Evolutionary conservation across 2,797 vertebrate species (phyloP), one percentile per base, ranked within the genome.

Genomic region (Hydrophis major): DNA sequence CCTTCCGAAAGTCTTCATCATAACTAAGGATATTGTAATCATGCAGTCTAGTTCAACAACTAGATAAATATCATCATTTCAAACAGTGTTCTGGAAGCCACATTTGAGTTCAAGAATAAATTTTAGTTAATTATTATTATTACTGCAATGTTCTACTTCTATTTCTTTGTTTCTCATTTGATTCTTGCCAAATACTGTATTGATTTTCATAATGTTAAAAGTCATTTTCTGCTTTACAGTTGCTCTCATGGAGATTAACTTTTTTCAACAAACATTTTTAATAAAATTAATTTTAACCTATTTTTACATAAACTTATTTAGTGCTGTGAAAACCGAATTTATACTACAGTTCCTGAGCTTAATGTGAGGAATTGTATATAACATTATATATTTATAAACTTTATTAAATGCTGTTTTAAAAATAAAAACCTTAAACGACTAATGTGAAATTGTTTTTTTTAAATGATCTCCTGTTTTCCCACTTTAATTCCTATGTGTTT

Each of bases 401-500:
- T 87, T 90, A 86, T 59, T 74, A 10, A 90, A 59, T 8, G 22
- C n/a, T 57, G 37, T 47, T 42, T 83, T 83, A 47, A 55, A 74
- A 78, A 16, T 59, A 18, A 55, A 56, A 86, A 92, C 27, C 20
- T 20, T n/a, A 50, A 87, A 86, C 78, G 27, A 61, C 6, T 37
- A 78, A 87, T 37, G 83, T 53, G n/a, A 91, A 89, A 61, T 55
- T 11, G 7, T 91, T 83, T 92, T 92, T 61, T 61, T 88, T n/a
- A 53, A 60, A 50, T 47, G 61, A n/a, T 90, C 47, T 59, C 4
- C n/a, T 59, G 53, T 89, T 88, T 74, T 89, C 42, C 86, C 89
- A 55, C 91, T 91, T 93, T 66, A 60, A 91, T 91, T 92, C 47
- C 94, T 93, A 89, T 95, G 90, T 78, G 89, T 32, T 90, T 91